Evolutionary conservation across 2,797 vertebrate species (phyloP).

Genomic region (Dipus sagitta): DNA sequence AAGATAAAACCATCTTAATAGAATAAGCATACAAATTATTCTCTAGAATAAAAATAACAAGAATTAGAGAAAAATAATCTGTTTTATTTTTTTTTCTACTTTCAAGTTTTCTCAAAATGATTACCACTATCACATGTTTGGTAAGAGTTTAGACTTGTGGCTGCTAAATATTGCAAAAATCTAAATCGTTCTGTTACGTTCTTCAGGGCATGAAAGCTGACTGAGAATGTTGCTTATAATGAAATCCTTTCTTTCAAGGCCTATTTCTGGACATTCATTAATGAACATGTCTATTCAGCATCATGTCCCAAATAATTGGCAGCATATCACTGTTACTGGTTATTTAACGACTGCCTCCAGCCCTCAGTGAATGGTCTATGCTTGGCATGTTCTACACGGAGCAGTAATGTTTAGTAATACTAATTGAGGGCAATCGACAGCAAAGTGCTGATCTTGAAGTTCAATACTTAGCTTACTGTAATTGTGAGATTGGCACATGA

Average conservation of each 20-base stretch:
- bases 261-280: not conserved
- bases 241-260: not conserved
- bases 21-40: not conserved
- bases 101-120: slow-evolving; percentile 2
- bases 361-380: not conserved
- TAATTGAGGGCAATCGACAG: slow-evolving; percentile 46
- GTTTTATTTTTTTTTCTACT: not conserved
- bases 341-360: slow-evolving; percentile 5
- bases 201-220: not conserved
- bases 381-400: not conserved
- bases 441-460: slow-evolving; percentile 40
- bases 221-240: not conserved
- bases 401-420: slow-evolving; percentile 6
- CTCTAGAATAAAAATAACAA: not conserved
- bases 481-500: not conserved
- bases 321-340: not conserved
- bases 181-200: not conserved
- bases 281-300: not conserved
- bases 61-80: not conserved
- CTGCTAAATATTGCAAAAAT: not conserved
- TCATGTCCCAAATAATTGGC: accelerated
- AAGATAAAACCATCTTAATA: not conserved
- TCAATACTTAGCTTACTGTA: slow-evolving; percentile 15
- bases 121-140: not conserved
- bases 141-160: not conserved